Conservation (phyloP, 2,113 vertebrate genomes). For the Barnardius zonarius region DNA sequence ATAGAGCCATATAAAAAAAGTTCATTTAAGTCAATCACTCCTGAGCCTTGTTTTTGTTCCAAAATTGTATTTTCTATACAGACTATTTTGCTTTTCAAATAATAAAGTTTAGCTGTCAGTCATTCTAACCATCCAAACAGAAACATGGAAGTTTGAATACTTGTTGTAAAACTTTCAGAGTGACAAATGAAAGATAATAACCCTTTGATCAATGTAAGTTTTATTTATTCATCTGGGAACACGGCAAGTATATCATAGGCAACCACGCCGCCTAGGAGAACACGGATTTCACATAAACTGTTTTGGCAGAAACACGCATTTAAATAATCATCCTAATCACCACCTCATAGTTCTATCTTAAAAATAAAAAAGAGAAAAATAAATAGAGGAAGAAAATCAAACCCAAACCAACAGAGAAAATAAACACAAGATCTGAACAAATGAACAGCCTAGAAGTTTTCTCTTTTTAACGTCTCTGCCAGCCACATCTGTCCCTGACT, state of each 20-base stretch:
- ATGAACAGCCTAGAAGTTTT: neutral
- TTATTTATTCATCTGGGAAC: constrained; percentile 44
- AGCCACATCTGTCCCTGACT: neutral
- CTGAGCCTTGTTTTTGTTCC: neutral
- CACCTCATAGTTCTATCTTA: neutral
- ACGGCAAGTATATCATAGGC: neutral
- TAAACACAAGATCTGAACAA: neutral
- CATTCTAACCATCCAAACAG: neutral
- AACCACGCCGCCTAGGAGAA: neutral
- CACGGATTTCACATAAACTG: neutral
- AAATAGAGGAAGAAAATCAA: neutral
- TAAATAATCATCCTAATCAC: constrained; percentile 45
- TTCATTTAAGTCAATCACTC: neutral
- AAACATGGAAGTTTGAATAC: neutral
- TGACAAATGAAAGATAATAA: constrained; percentile 33
- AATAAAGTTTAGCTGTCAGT: neutral
- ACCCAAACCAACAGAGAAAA: neutral
- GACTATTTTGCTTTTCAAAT: neutral
- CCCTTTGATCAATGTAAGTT: neutral
- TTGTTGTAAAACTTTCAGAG: neutral
- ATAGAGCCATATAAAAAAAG: neutral
- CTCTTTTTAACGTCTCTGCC: neutral
- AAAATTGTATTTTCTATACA: neutral
- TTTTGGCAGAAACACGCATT: neutral
- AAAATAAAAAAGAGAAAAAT: neutral